Conservation (phyloP, 2,113 vertebrate genomes). For the Pterocles burchelli region DNA sequence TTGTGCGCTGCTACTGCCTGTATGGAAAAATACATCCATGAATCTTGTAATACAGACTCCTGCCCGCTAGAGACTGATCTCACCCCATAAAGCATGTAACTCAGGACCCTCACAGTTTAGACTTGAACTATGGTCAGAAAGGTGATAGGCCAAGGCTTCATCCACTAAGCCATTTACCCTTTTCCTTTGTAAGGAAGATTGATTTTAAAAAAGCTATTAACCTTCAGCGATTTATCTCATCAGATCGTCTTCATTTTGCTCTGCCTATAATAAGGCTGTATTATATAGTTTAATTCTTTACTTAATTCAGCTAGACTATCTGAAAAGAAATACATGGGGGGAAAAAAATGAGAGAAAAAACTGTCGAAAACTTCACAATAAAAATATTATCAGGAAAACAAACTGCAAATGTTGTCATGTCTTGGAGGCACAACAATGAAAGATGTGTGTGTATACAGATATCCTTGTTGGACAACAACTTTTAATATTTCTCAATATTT, state of each 20-base stretch:
- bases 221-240: conserved; percentile 80
- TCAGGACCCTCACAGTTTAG: conserved; percentile 64
- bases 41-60: conserved; percentile 76
- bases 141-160: conserved; percentile 79
- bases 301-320: conserved; percentile 63
- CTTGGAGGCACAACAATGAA: not conserved
- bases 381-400: conserved; percentile 59
- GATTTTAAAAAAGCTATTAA: conserved; percentile 85
- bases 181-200: conserved; percentile 81
- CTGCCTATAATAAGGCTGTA: conserved; percentile 74
- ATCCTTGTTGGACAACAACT: conserved; percentile 1
- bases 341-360: conserved; percentile 29
- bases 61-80: conserved; percentile 83
- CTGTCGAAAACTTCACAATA: conserved; percentile 26
- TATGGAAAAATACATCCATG: conserved; percentile 32
- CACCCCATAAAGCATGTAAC: conserved; percentile 63
- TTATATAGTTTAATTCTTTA: conserved; percentile 73
- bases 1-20: not conserved
- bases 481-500: not conserved
- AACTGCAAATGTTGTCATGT: not conserved
- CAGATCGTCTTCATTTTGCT: conserved; percentile 81
- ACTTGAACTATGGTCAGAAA: conserved; percentile 77
- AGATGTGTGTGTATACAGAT: not conserved
- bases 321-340: conserved; percentile 33
- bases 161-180: conserved; percentile 81